These are phyloP conservation scores for Atopsyche davidsoni DNA, from an alignment of 1,140 invertebrate genomes.

Conservation along the genomic window DNA sequence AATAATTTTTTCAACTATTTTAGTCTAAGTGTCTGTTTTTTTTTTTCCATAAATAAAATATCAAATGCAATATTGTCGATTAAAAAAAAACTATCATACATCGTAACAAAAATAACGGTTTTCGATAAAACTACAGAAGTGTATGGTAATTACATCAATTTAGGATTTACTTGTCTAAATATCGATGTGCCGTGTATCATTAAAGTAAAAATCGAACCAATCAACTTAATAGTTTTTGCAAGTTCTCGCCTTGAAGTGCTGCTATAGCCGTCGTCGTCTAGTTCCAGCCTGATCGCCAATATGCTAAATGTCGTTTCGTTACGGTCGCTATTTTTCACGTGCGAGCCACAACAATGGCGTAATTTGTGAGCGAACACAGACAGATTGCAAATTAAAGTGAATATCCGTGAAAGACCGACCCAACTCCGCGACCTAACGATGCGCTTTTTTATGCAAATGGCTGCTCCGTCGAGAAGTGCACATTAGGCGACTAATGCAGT, in stretches of 20 bases:
- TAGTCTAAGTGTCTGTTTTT: too few species aligned
- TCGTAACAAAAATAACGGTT: too few species aligned
- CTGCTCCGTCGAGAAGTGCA: constrained; percentile 19
- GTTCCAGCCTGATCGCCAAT: constrained; percentile 1
- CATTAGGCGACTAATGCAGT: constrained; percentile 28
- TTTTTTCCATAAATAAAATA: too few species aligned
- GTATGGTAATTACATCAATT: too few species aligned
- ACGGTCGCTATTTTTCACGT: constrained; percentile 21
- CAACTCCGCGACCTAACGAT: constrained; percentile 18
- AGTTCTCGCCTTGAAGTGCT: background rate
- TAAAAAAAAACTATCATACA: too few species aligned
- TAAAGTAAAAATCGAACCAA: background rate
- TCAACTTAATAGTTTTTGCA: background rate
- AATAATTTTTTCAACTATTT: too few species aligned
- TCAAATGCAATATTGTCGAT: too few species aligned
- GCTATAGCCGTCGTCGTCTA: background rate
- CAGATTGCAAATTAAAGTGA: constrained; percentile 28
- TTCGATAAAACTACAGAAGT: too few species aligned
- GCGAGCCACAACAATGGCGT: constrained; percentile 24
- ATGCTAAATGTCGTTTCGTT: constrained; percentile 7
- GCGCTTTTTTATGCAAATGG: constrained; percentile 27
- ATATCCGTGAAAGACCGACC: constrained; percentile 25
- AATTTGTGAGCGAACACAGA: constrained; percentile 30
- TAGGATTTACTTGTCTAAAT: too few species aligned
- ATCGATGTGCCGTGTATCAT: too few species aligned